Evolutionary conservation across 1,140 invertebrate species (phyloP).

Genomic region (Ladona fulva): DNA sequence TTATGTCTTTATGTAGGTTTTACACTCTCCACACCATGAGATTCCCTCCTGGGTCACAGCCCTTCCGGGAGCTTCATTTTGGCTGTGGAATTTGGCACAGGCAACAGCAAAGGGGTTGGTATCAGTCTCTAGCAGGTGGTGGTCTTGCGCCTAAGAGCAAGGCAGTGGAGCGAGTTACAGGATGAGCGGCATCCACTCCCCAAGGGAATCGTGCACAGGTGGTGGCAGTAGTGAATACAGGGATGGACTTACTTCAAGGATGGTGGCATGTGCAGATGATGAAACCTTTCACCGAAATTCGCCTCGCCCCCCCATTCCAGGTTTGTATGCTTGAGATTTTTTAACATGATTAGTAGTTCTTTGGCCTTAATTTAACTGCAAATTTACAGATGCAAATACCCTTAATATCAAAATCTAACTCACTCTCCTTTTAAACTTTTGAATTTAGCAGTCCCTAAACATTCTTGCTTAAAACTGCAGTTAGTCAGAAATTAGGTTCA

Average conservation of each 20-base stretch:
- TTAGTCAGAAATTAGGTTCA: too few species aligned
- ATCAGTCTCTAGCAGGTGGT: background rate
- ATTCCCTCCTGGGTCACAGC: background rate
- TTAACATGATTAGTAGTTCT: too few species aligned
- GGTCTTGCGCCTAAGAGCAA: constrained; percentile 2
- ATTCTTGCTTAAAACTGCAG: too few species aligned
- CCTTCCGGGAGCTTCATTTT: background rate
- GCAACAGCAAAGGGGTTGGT: background rate
- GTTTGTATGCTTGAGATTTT: background rate
- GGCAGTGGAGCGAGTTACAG: constrained; percentile 1
- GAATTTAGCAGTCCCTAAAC: too few species aligned
- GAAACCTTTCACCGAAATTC: constrained; percentile 1
- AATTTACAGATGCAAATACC: too few species aligned
- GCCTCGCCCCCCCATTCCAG: background rate
- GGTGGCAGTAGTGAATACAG: background rate
- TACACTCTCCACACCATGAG: background rate
- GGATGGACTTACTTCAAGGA: background rate
- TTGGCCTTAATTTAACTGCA: too few species aligned
- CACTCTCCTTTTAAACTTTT: too few species aligned
- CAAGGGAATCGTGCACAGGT: background rate
- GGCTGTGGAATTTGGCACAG: background rate
- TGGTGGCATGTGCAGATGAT: background rate
- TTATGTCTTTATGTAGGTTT: background rate
- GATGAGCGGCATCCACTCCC: constrained; percentile 1
- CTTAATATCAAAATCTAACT: too few species aligned